Base-by-base conservation (phyloP, 2,888 invertebrate genomes). In the Tholera decimalis region DNA sequence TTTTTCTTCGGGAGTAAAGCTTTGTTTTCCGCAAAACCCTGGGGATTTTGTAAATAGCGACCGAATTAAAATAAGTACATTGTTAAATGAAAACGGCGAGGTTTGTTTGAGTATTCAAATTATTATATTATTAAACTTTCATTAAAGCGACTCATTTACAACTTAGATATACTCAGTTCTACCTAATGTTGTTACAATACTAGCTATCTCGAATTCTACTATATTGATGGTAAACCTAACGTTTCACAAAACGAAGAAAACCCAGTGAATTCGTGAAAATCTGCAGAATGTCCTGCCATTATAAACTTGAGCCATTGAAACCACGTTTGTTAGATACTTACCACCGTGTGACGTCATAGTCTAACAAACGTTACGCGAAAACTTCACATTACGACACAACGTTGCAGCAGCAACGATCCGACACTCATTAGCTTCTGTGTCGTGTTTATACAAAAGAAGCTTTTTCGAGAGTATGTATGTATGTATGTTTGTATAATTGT, bases 381-480 rank as follows among this genome's bases (percentile, higher is more conserved):
- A 26, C 37, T 47, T 47, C 22, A 47, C 55, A 18, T 53, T 60
- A 60, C 60, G 49, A 33, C 26, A 13, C 26, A 49, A 60, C 28
- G 54, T 51, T 65, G 61, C 61, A 55, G 61, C 61, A 55, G 26
- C 22, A 51, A 63, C 33, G 13, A 39, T 44, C 15, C 49, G 30
- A 39, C 44, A 54, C 65, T 77, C 65, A 77, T 77, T 74, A 65
- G 65, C 57, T 35, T 64, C 26, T 50, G 33, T 35, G 4, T 65
- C 58, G 39, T 65, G 30, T 58, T 18, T 33, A 59, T 22, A 20
- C 37, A 73, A 53, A 59, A 72, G 20, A 8, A 35, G 37, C 56
- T 37, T n/a, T n/a, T n/a, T n/a, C n/a, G n/a, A n/a, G n/a, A n/a
- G n/a, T n/a, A n/a, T n/a, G n/a, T n/a, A n/a, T n/a, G n/a, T n/a